Evolutionary conservation across 2,113 vertebrate genomes (phyloP), one percentile per base, ranked within the genome.

Genomic region (Manacus vitellinus): DNA sequence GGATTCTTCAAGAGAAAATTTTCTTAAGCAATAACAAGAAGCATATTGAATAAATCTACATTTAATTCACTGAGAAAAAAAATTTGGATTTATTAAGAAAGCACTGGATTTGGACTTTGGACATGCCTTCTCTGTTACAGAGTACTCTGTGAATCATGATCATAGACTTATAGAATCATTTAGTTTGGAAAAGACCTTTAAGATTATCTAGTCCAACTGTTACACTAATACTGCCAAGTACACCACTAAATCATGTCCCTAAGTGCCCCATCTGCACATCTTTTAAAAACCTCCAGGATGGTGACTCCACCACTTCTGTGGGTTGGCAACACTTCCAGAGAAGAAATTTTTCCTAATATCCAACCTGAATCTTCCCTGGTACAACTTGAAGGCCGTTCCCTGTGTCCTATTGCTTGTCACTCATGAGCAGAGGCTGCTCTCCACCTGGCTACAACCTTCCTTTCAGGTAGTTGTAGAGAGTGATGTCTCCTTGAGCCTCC

Each of bases 111-210:
- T 31, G 19, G 6, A 51, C 65, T 56, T 88, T 8, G 75, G 17
- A 16, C 14, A 65, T 20, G 13, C 4, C 3, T 37, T 35, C 44
- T 54, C 25, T 52, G 20, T 67, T 55, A n/a, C 3, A 11, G 27
- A 88, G 23, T 30, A 75, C 37, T 71, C 18, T 37, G 12, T 81
- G 9, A 58, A 33, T 35, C 11, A 41, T 25, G 23, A 41, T 10
- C 8, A 52, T 2, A 59, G 21, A 62, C 43, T 25, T 3, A 8
- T 1, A 43, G 5, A 46, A 30, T 17, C 0, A 1, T 59, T 91
- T 77, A 35, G 24, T 12, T 9, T 72, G n/a, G 21, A 79, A 86
- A 52, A 28, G 2, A 35, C 10, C 10, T 70, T 16, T 28, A 41
- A 65, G 23, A 20, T n/a, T 46, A 14, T 41, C 4, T 7, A 46